Percentiles rank a stretch among this genome's conserved stretches.
Evolutionary conservation across 1,140 invertebrate species (phyloP).

Genomic region (Contarinia nasturtii): DNA sequence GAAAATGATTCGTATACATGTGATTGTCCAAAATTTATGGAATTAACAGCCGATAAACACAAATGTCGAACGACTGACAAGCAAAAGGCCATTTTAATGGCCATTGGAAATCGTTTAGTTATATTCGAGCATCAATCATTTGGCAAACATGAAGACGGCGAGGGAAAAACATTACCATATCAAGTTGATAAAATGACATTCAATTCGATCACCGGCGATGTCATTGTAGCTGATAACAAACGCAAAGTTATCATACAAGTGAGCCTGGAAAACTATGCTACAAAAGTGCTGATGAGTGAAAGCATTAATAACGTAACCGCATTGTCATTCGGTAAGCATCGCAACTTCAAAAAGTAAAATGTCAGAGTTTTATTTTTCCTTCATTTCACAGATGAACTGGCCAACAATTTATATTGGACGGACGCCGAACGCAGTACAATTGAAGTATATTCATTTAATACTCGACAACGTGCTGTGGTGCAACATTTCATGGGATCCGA

Average conservation of each 20-base stretch:
- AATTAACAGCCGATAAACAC: slow-evolving; percentile 26
- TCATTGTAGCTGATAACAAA: slow-evolving; percentile 33
- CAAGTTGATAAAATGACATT: slow-evolving; percentile 24
- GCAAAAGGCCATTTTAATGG: slow-evolving; percentile 23
- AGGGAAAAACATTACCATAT: slow-evolving; percentile 18
- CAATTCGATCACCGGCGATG: slow-evolving; percentile 23
- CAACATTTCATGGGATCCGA: slow-evolving; percentile 30
- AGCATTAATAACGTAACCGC: slow-evolving; percentile 33
- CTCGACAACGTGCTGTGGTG: slow-evolving; percentile 30
- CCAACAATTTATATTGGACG: slow-evolving; percentile 45
- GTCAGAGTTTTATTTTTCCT: too few relatives aligned
- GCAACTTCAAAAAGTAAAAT: not conserved
- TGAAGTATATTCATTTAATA: slow-evolving; percentile 35
- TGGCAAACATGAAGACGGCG: slow-evolving; percentile 23
- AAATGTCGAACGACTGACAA: slow-evolving; percentile 29
- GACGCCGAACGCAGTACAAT: slow-evolving; percentile 33
- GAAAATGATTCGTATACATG: slow-evolving; percentile 41
- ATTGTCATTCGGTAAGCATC: slow-evolving; percentile 36
- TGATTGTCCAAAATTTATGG: slow-evolving; percentile 56
- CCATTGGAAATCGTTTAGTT: slow-evolving; percentile 19
- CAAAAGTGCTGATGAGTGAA: slow-evolving; percentile 21
- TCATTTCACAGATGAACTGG: slow-evolving; percentile 34
- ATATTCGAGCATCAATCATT: slow-evolving; percentile 27
- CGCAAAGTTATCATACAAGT: slow-evolving; percentile 23
- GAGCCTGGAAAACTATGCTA: slow-evolving; percentile 19